Percentiles rank a stretch among this genome's conserved stretches.
phyloP scores from a whole-genome alignment of 1,140 invertebrate genomes.

The Elymnias hypermnestra region DNA sequence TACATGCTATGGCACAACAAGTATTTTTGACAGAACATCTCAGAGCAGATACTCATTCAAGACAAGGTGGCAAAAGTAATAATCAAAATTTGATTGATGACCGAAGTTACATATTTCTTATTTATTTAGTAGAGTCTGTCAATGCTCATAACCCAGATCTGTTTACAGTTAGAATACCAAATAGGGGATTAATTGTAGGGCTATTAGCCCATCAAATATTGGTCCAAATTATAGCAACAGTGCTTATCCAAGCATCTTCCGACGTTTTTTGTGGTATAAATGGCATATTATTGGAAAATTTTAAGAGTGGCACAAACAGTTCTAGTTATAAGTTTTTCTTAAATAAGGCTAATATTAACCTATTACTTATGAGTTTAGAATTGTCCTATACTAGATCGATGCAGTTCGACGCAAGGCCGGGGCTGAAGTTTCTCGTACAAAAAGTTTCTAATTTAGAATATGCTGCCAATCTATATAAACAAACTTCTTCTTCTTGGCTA shows the following conservation, averaged over 20 bases:
- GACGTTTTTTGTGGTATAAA: constrained; percentile 79
- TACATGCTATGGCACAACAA: constrained; percentile 92
- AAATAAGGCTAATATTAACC: constrained; percentile 78
- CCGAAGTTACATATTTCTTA: constrained; percentile 91
- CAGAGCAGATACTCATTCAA: constrained; percentile 55
- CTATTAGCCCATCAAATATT: constrained; percentile 94
- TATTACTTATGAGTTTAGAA: constrained; percentile 87
- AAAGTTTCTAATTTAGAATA: constrained; percentile 92
- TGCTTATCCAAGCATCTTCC: constrained; percentile 82
- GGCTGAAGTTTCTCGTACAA: constrained; percentile 94
- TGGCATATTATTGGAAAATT: constrained; percentile 76
- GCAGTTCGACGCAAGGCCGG: constrained; percentile 92
- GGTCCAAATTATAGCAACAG: constrained; percentile 90
- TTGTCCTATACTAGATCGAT: constrained; percentile 87
- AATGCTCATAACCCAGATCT: constrained; percentile 86
- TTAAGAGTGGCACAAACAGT: constrained; percentile 74
- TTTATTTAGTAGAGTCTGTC: constrained; percentile 87
- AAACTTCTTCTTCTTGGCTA: constrained; percentile 93
- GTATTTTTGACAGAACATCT: constrained; percentile 79
- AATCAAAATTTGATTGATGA: constrained; percentile 79
- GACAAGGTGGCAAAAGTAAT: constrained; percentile 51
- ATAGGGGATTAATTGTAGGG: constrained; percentile 90
- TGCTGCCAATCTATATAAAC: constrained; percentile 94
- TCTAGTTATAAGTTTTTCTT: constrained; percentile 75
- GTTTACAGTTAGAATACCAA: constrained; percentile 88